Percentiles rank a stretch among this genome's conserved stretches.
Evolutionary conservation across 2,113 vertebrate species (phyloP).

Genomic region (Odocoileus virginianus): DNA sequence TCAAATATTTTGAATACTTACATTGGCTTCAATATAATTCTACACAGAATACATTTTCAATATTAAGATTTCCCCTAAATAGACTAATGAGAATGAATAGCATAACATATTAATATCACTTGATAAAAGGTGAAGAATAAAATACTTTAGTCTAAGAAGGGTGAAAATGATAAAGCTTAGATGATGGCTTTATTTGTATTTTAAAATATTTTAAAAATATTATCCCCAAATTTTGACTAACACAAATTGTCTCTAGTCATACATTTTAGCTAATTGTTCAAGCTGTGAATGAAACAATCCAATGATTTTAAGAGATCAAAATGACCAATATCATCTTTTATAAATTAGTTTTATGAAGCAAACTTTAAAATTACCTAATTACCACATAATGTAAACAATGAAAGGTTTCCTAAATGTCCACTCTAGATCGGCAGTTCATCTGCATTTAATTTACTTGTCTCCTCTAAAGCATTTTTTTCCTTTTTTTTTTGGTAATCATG

Average conservation of each 20-base stretch:
- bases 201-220: background rate
- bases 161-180: background rate
- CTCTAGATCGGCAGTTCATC: background rate
- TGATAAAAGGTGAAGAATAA: constrained; percentile 57
- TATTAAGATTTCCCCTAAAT: constrained; percentile 44
- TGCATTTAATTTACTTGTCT: background rate
- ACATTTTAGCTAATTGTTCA: background rate
- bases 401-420: background rate
- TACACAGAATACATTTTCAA: constrained; percentile 48
- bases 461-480: background rate
- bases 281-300: background rate
- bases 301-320: background rate
- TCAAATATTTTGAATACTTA: constrained; percentile 48
- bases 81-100: constrained; percentile 50
- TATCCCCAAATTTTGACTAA: background rate
- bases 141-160: background rate
- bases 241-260: background rate
- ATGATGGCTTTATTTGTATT: background rate
- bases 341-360: background rate
- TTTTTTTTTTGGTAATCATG: background rate
- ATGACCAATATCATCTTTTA: background rate
- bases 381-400: background rate
- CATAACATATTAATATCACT: constrained; percentile 61
- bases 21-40: constrained; percentile 69
- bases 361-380: background rate